These are phyloP conservation scores for Dysmachus trigonus DNA, from an alignment of 2,888 invertebrate species.

Conservation along the genomic window DNA sequence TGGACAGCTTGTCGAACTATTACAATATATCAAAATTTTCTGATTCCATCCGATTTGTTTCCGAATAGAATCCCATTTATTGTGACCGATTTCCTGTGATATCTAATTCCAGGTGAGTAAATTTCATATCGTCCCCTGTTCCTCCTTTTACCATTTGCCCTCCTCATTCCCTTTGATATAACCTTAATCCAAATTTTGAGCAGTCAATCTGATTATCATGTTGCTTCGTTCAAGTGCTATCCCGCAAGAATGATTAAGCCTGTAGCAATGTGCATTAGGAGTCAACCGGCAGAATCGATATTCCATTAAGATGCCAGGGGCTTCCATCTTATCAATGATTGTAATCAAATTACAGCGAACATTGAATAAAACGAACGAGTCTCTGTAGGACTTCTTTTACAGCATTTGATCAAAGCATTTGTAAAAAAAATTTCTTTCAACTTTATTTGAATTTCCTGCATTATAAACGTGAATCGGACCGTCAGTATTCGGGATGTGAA, in stretches of 20 bases:
- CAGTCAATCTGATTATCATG: slow-evolving; percentile 9
- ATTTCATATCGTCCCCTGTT: not conserved
- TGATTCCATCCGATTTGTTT: not conserved
- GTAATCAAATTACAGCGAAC: slow-evolving; percentile 46
- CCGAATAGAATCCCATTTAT: not conserved
- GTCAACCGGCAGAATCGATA: slow-evolving; percentile 39
- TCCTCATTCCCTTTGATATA: not conserved
- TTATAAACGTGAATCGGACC: not conserved
- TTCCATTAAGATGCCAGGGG: slow-evolving; percentile 43
- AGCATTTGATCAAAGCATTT: slow-evolving; percentile 11
- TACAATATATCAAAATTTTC: not conserved
- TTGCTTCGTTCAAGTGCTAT: not conserved
- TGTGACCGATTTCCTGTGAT: not conserved
- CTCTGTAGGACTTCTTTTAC: not conserved
- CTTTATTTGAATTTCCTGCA: not conserved
- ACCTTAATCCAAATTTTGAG: slow-evolving; percentile 7
- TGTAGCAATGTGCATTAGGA: slow-evolving; percentile 12
- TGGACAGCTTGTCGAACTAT: not conserved
- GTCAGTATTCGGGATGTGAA: not conserved
- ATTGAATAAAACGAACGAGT: slow-evolving; percentile 22
- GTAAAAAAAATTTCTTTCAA: slow-evolving; percentile 9
- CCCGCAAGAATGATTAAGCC: not conserved
- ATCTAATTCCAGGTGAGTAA: not conserved
- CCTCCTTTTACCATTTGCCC: not conserved
- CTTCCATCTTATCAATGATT: slow-evolving; percentile 46